Conservation (phyloP, 2,797 vertebrate species). For the Apogon talboti region DNA sequence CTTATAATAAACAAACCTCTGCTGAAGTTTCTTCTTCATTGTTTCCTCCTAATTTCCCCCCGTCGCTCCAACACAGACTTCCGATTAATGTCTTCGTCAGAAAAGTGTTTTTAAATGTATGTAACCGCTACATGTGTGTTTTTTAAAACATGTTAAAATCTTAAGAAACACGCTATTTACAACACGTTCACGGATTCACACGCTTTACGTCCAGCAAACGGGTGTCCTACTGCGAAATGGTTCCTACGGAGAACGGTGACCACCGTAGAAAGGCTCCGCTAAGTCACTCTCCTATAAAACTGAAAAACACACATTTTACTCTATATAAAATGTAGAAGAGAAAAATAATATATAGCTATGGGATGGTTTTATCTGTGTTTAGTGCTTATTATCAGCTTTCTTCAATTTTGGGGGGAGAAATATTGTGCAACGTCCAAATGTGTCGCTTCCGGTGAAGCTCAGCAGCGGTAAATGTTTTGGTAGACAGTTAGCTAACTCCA, state of each 20-base stretch:
- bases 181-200: constrained; percentile 12
- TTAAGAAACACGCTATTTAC: background rate
- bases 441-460: constrained; percentile 30
- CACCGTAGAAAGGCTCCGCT: constrained; percentile 35
- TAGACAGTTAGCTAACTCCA: background rate
- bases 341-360: too few species aligned
- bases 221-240: background rate
- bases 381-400: background rate
- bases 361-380: too few species aligned
- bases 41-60: background rate
- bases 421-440: constrained; percentile 25
- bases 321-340: too few species aligned
- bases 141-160: background rate
- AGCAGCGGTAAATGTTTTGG: constrained; percentile 16
- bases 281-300: too few species aligned
- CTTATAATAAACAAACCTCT: constrained; percentile 72
- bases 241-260: constrained; percentile 35
- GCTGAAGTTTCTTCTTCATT: constrained; percentile 72
- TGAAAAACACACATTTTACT: too few species aligned
- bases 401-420: background rate
- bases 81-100: background rate
- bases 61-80: background rate
- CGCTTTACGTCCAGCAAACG: constrained; percentile 22
- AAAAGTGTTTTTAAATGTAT: too few species aligned
- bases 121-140: too few species aligned